Base-by-base conservation (phyloP, 2,888 invertebrate genomes). In the Phanerotoma sp. region DNA sequence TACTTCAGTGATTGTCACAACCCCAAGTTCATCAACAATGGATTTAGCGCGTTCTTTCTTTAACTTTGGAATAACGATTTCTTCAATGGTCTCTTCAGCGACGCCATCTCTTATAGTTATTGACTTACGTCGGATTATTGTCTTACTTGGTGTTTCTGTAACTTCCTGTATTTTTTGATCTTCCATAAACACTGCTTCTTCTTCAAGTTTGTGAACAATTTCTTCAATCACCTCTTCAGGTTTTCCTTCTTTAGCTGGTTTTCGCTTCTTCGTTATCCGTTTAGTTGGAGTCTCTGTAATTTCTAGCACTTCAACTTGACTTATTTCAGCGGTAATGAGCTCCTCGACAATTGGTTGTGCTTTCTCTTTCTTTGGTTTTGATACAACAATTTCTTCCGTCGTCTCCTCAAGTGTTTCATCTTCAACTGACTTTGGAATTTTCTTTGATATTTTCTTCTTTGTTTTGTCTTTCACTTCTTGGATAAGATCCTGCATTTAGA, bases 131-230 rank as follows among this genome's bases (percentile, higher is more conserved):
- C 44, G 35, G 3, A 63, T 60, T 13, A 60, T 25, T 21, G 61
- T 65, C 11, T 55, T 58, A 9, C 51, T 62, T 2, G 64, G 66
- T 7, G 61, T 65, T 51, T 67, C 64, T 5, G 47, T 44, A 11
- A 44, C 51, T 54, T 63, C 63, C 4, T 54, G 51, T 9, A 46
- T 54, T n/a, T 67, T 63, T 58, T 70, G 70, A 48, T 65, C 72
- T 45, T 72, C 69, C 20, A 66, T 62, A 59, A 66, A 64, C 68
- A 65, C 54, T 62, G 60, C 66, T 62, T 63, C 68, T 69, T 60
- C 60, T 9, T 49, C 22, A 7, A 56, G 28, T 53, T 65, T 63
- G 11, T 51, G 33, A 37, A 54, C 62, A 7, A 62, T 58, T 32
- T 60, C 46, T 20, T 60, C 57, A 18, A 62, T 45, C 6, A 69